These are phyloP conservation scores for Agonum fuliginosum DNA, from an alignment of 2,888 invertebrate species.

Conservation along the genomic window DNA sequence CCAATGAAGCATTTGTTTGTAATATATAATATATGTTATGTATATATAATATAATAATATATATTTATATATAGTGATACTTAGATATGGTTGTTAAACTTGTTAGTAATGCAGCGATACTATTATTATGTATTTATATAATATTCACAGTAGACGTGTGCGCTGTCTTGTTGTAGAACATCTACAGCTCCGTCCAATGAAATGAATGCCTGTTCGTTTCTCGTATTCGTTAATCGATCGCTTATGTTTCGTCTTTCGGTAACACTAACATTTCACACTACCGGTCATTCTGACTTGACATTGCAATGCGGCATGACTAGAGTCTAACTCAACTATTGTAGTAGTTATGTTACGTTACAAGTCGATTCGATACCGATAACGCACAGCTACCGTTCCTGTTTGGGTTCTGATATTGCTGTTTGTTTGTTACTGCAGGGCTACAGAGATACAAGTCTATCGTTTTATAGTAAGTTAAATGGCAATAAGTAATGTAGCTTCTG, in stretches of 20 bases:
- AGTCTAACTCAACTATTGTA: constrained; percentile 29
- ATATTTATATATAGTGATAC: constrained; percentile 61
- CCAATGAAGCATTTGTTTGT: constrained; percentile 71
- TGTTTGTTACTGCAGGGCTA: constrained; percentile 22
- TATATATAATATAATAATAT: constrained; percentile 60
- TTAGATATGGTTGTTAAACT: constrained; percentile 60
- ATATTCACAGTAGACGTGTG: constrained; percentile 56
- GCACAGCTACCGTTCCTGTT: constrained; percentile 41
- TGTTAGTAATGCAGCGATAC: constrained; percentile 55
- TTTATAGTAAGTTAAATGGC: constrained; percentile 50
- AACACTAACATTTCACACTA: background rate
- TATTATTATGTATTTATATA: constrained; percentile 52
- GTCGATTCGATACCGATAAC: constrained; percentile 14
- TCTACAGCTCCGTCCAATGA: constrained; percentile 29
- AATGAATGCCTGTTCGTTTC: background rate
- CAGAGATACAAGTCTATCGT: constrained; percentile 47
- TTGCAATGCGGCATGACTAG: background rate
- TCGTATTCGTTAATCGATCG: too few relatives aligned
- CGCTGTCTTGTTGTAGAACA: constrained; percentile 41
- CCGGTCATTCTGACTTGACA: constrained; percentile 16
- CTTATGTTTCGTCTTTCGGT: constrained; percentile 2
- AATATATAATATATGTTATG: constrained; percentile 56
- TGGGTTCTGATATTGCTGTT: background rate
- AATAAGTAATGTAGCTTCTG: constrained; percentile 53
- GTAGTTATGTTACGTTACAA: background rate